Evolutionary conservation across 2,888 invertebrate genomes (phyloP), one percentile per base, ranked within the genome.

Genomic region (Argyresthia albistria): DNA sequence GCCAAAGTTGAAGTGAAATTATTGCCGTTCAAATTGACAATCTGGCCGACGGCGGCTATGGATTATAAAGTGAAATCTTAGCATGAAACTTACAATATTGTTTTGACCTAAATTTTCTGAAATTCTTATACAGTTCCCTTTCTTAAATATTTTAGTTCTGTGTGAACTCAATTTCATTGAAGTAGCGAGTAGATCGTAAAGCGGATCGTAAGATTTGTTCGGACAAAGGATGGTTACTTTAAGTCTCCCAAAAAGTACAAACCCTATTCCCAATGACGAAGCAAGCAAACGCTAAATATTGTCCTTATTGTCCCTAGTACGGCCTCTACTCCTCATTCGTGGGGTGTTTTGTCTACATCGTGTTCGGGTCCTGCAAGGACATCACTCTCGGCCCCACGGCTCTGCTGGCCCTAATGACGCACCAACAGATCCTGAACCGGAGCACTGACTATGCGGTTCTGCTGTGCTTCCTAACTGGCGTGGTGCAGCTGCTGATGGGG

Each of bases 281-380:
- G 1, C 11, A 1, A 12, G 6, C 43, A 8, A 14, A 6, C 43
- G 12, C 43, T 15, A 4, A 12, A 45, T 16, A 15, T 14, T 14
- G 14, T 7, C 10, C 1, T 46, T 46, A 9, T 46, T 35, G 35
- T 46, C 35, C 15, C n/a, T 89, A 98, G 96, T 97, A 96, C 83
- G 98, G 98, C 3, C 89, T 98, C 50, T 98, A 98, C 83, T 97
- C 97, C 0, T 95, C 97, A 0, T 98, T 98, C 78, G 91, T 97
- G 80, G 97, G 97, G 1, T 97, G 97, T 67, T 95, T 98, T 74
- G 90, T 98, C 43, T 98, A 98, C 82, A 92, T 94, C 50, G 76
- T 97, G 55, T 92, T 98, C 62, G 98, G 98, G 35, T 95, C 96
- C 50, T 94, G 94, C 69, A 94, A 94, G 60, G 95, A 95, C 69